phyloP scores from a whole-genome alignment of 2,113 vertebrate species.

The Tapirus terrestris region DNA sequence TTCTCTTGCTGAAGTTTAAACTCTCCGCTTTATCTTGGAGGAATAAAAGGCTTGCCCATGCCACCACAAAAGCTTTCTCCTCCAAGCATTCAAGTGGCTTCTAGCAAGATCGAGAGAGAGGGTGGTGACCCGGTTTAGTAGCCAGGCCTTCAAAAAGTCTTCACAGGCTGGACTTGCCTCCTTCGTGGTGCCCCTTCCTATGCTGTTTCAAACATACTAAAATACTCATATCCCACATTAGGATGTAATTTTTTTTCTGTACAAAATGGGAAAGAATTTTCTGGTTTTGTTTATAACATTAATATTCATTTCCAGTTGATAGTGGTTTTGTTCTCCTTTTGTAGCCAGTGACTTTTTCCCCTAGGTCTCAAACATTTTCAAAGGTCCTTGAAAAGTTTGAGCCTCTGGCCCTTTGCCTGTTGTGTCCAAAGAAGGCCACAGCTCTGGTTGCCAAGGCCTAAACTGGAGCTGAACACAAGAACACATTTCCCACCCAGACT shows the following conservation, averaged over 20 bases:
- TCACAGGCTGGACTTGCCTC: no score
- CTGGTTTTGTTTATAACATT: neutral
- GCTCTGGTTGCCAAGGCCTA: neutral
- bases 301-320: neutral
- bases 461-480: fast-evolving
- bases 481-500: neutral
- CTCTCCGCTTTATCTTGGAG: neutral
- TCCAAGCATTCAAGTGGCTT: fast-evolving
- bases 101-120: neutral
- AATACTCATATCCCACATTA: neutral
- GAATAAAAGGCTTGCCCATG: neutral
- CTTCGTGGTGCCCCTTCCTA: neutral
- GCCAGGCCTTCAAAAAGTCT: neutral
- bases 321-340: neutral
- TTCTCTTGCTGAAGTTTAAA: constrained; percentile 65
- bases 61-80: neutral
- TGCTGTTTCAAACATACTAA: neutral
- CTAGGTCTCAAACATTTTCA: neutral
- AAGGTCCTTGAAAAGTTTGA: neutral
- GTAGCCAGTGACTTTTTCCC: neutral
- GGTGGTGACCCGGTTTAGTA: neutral
- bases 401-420: neutral
- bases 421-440: neutral
- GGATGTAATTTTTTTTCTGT: neutral
- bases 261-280: neutral